Evolutionary conservation across 1,140 invertebrate species (phyloP).

Genomic region (Drosophila obscura): DNA sequence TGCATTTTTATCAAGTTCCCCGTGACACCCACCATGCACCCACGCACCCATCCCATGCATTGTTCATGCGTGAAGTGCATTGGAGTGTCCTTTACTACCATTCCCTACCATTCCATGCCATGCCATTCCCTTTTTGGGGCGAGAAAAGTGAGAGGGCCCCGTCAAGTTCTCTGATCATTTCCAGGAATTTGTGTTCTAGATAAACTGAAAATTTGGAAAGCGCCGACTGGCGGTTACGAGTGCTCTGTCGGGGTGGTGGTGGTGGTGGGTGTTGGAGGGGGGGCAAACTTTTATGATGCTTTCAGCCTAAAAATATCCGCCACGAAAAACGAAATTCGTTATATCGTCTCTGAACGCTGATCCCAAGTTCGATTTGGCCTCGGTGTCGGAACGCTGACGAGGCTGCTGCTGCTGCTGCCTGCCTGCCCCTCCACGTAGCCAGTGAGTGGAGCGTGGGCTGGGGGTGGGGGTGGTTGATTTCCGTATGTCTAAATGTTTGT

Average conservation of each 20-base stretch:
- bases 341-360: slow-evolving; percentile 1
- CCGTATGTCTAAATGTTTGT: slow-evolving; percentile 31
- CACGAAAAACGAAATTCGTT: background rate
- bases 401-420: background rate
- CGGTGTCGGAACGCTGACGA: too few relatives aligned
- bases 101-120: too few relatives aligned
- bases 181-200: background rate
- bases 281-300: slow-evolving; percentile 34
- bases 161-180: background rate
- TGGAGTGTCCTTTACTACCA: too few relatives aligned
- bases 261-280: background rate
- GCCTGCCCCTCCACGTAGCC: background rate
- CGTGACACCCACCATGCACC: too few relatives aligned
- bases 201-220: background rate
- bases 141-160: too few relatives aligned
- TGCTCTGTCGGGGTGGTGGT: too few relatives aligned
- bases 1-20: background rate
- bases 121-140: too few relatives aligned
- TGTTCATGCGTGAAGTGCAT: too few relatives aligned
- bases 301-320: slow-evolving; percentile 37
- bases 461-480: slow-evolving; percentile 2
- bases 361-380: slow-evolving; percentile 3
- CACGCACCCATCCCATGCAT: too few relatives aligned
- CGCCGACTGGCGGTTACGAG: too few relatives aligned
- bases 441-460: background rate